Conservation (phyloP, 2,888 invertebrate species). For the Coleophora deauratella region DNA sequence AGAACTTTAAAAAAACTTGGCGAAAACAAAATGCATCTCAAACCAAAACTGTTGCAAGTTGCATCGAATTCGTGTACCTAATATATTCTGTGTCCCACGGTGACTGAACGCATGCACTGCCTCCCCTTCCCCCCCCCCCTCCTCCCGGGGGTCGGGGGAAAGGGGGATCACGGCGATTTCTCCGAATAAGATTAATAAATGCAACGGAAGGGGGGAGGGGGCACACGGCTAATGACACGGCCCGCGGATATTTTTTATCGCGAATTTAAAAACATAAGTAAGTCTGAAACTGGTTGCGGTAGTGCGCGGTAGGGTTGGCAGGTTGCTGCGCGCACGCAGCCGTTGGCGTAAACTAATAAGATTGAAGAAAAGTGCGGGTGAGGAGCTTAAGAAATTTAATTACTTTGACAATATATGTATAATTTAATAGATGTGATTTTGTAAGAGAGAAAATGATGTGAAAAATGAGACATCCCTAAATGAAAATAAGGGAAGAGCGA, state of each 20-base stretch:
- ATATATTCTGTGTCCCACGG: slow-evolving; percentile 10
- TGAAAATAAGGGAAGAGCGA: too few relatives aligned
- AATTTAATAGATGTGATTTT: too few relatives aligned
- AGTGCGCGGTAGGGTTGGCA: slow-evolving; percentile 7
- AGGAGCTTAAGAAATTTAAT: too few relatives aligned
- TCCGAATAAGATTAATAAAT: slow-evolving; percentile 23
- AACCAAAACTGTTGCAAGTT: too few relatives aligned
- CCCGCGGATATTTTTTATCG: slow-evolving; percentile 20
- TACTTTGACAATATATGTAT: too few relatives aligned
- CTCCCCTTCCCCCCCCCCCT: too few relatives aligned
- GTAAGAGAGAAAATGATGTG: too few relatives aligned
- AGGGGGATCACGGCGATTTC: slow-evolving; percentile 17
- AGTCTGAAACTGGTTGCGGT: slow-evolving; percentile 14
- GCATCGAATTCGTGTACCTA: background rate
- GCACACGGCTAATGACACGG: slow-evolving; percentile 23
- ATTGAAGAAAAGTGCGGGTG: too few relatives aligned
- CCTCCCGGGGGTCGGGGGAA: slow-evolving; percentile 2
- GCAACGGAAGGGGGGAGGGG: slow-evolving; percentile 12
- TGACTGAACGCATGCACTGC: slow-evolving; percentile 3
- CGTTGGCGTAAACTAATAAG: background rate
- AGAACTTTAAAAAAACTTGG: too few relatives aligned
- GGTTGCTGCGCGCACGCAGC: slow-evolving; percentile 1
- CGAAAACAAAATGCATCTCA: too few relatives aligned
- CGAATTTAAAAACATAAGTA: slow-evolving; percentile 19
- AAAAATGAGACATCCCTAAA: too few relatives aligned